Percentiles rank a stretch among this genome's conserved stretches.
Evolutionary conservation across 2,888 invertebrate genomes (phyloP).

Genomic region (Volucella inflata): DNA sequence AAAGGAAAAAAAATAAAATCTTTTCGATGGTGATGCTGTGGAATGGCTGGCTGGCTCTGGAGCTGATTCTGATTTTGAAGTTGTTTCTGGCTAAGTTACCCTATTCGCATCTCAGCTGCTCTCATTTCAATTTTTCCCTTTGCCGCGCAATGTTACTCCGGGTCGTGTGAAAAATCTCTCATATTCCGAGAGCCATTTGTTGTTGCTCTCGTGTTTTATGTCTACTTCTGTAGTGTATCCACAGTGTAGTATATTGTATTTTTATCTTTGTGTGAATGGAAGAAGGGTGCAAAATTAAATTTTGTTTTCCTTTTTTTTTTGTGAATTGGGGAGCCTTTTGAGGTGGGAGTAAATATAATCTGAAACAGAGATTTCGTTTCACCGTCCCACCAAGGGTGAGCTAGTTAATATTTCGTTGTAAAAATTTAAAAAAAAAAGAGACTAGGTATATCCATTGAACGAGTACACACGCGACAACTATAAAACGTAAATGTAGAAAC

Average conservation of each 20-base stretch:
- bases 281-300: slow-evolving; percentile 54
- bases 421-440: slow-evolving; percentile 9
- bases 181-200: slow-evolving; percentile 52
- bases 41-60: slow-evolving; percentile 40
- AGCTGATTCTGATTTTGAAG: too few relatives aligned
- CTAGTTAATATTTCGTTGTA: slow-evolving; percentile 44
- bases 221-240: not conserved
- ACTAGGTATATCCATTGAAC: slow-evolving; percentile 16
- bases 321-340: slow-evolving; percentile 49
- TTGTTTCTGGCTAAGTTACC: slow-evolving; percentile 30
- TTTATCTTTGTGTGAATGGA: slow-evolving; percentile 2
- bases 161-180: slow-evolving; percentile 49
- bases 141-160: slow-evolving; percentile 10
- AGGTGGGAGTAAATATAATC: slow-evolving; percentile 7
- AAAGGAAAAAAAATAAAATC: slow-evolving; percentile 31
- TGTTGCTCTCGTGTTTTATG: slow-evolving; percentile 43
- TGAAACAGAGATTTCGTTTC: slow-evolving; percentile 3
- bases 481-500: slow-evolving; percentile 11
- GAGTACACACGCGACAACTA: not conserved
- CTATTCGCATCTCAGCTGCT: slow-evolving; percentile 74
- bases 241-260: too few relatives aligned
- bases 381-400: slow-evolving; percentile 21
- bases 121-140: slow-evolving; percentile 65
- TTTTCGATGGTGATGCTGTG: slow-evolving; percentile 64
- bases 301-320: slow-evolving; percentile 24